These are phyloP conservation scores for Plestiodon gilberti DNA, from an alignment of 2,113 vertebrate genomes.

Conservation along the genomic window DNA sequence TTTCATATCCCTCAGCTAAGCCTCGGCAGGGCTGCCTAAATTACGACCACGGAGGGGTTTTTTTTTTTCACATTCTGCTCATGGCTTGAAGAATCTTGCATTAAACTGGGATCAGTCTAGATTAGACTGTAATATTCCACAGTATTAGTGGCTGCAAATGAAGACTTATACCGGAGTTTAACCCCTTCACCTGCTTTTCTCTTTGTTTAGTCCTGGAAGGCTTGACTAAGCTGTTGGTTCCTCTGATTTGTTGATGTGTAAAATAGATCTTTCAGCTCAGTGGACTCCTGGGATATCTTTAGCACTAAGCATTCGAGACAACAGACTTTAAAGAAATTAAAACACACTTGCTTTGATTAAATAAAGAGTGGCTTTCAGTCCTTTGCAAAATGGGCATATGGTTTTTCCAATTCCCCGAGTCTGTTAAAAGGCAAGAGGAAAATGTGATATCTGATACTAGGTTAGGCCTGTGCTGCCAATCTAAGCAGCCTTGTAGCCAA, in stretches of 20 bases:
- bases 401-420: background rate
- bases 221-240: conserved; percentile 35
- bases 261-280: conserved; percentile 3
- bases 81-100: conserved; percentile 85
- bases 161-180: conserved; percentile 82
- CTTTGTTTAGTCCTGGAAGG: conserved; percentile 51
- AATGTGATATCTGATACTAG: background rate
- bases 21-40: conserved; percentile 77
- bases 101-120: conserved; percentile 98
- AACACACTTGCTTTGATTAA: conserved; percentile 23
- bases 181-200: conserved; percentile 70
- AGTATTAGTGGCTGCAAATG: conserved; percentile 95
- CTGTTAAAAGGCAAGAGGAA: background rate
- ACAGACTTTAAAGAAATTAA: conserved; percentile 15
- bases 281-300: conserved; percentile 1
- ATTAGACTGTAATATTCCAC: conserved; percentile 96
- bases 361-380: conserved; percentile 22
- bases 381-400: background rate
- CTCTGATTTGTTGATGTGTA: conserved; percentile 13
- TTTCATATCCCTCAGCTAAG: conserved; percentile 80
- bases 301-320: background rate
- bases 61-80: conserved; percentile 77
- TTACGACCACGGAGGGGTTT: conserved; percentile 75
- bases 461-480: background rate
- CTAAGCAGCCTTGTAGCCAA: background rate